Conservation (phyloP, 2,797 vertebrate genomes). For the Enteromius anoplus region DNA sequence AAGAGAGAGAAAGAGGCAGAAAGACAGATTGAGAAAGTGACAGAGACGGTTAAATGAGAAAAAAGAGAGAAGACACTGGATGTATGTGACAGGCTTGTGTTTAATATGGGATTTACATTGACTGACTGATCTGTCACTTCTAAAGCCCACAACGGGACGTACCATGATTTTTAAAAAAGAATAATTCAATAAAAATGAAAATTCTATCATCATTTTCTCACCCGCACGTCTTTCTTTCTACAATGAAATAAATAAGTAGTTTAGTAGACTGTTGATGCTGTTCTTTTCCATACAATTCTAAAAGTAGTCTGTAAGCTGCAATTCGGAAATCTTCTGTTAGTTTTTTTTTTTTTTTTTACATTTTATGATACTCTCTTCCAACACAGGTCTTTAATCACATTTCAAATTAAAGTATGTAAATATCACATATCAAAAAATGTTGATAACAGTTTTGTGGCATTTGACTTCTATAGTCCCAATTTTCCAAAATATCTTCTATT, state of each 20-base stretch:
- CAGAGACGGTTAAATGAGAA: slow-evolving; percentile 24
- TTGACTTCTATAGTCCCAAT: background rate
- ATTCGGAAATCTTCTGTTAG: background rate
- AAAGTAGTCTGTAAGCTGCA: background rate
- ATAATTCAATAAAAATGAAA: background rate
- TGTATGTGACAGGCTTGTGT: slow-evolving; percentile 23
- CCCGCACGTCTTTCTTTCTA: background rate
- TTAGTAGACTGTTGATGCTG: background rate
- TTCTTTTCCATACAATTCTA: background rate
- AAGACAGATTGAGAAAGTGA: slow-evolving; percentile 37
- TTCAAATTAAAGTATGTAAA: background rate
- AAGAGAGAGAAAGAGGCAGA: slow-evolving; percentile 42
- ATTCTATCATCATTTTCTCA: background rate
- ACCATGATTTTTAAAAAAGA: background rate
- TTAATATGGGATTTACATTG: slow-evolving; percentile 38
- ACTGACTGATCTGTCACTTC: slow-evolving; percentile 29
- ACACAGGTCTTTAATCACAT: background rate
- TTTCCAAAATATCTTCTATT: background rate
- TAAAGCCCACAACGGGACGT: slow-evolving; percentile 8
- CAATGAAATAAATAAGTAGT: background rate
- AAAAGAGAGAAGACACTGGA: slow-evolving; percentile 32
- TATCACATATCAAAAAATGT: background rate
- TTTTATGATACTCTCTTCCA: background rate
- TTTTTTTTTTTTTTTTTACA: background rate
- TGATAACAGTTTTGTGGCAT: background rate